A percentile compares a stretch with the other conserved stretches of the same genome.
These are phyloP conservation scores for Heptranchias perlo DNA, from an alignment of 2,113 vertebrate genomes.

Conservation along the genomic window DNA sequence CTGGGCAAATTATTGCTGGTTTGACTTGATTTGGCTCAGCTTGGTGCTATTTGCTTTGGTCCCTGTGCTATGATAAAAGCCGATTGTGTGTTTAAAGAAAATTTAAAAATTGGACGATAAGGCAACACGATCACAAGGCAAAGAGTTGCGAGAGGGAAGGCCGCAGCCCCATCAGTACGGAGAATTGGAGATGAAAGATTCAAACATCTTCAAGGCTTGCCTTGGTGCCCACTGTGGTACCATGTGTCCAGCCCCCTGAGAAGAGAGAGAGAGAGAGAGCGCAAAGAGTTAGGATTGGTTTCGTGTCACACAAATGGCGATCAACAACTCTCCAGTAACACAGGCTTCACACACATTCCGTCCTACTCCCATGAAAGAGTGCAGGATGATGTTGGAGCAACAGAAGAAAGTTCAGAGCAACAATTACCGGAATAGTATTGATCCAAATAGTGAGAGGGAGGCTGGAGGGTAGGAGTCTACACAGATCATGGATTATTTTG, in stretches of 20 bases:
- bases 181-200: constrained; percentile 57
- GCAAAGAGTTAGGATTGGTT: background rate
- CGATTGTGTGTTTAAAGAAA: background rate
- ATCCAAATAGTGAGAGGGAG: no score
- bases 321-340: background rate
- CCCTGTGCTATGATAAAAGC: background rate
- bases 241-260: constrained; percentile 70
- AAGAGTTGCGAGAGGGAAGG: background rate
- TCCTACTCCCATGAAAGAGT: background rate
- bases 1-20: background rate
- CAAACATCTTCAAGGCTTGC: constrained; percentile 61
- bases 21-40: background rate
- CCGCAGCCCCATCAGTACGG: constrained; percentile 46
- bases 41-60: background rate
- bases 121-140: background rate
- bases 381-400: no score
- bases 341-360: background rate
- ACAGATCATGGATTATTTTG: no score
- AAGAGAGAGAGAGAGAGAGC: constrained; percentile 5
- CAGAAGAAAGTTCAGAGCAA: no score
- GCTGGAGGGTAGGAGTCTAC: no score
- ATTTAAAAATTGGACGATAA: background rate
- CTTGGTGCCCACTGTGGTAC: constrained; percentile 69
- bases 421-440: no score
- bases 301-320: background rate